Percentiles rank a stretch among this genome's conserved stretches.
Evolutionary conservation across 2,888 invertebrate species (phyloP).

Genomic region (Megaustenia siamemsis): DNA sequence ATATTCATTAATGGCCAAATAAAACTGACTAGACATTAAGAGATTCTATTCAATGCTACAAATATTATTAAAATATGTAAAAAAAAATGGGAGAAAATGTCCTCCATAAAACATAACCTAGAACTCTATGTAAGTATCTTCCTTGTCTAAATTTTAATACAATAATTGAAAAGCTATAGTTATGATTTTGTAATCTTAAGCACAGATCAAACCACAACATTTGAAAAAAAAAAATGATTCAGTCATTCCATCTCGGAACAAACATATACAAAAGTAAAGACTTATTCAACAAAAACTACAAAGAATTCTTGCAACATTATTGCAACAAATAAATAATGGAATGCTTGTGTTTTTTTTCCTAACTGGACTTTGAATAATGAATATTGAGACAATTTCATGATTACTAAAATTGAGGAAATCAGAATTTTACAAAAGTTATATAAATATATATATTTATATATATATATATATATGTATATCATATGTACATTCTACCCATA

Average conservation of each 20-base stretch:
- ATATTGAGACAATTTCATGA: slow-evolving; percentile 36
- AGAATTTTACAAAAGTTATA: slow-evolving; percentile 51
- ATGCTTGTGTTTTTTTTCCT: slow-evolving; percentile 51
- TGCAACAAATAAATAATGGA: slow-evolving; percentile 51
- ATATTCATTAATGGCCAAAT: slow-evolving; percentile 1
- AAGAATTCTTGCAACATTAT: slow-evolving; percentile 28
- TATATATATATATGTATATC: slow-evolving; percentile 50
- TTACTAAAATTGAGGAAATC: slow-evolving; percentile 46
- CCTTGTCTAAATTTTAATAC: neutral
- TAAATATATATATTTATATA: slow-evolving; percentile 49
- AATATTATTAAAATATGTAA: neutral
- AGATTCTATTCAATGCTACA: slow-evolving; percentile 31
- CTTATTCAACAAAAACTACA: slow-evolving; percentile 15
- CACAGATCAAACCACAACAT: neutral
- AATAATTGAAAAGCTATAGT: neutral
- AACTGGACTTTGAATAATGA: slow-evolving; percentile 41
- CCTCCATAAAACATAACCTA: neutral
- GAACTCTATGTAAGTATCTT: neutral
- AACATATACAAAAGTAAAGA: neutral
- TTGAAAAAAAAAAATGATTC: slow-evolving; percentile 8
- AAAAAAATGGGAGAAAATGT: slow-evolving; percentile 6
- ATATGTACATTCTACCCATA: slow-evolving; percentile 55
- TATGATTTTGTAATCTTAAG: neutral
- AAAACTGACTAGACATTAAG: slow-evolving; percentile 39
- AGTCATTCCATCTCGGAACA: neutral